Conservation (phyloP, 2,113 vertebrate species). For the Ptilorrhoa leucosticta region DNA sequence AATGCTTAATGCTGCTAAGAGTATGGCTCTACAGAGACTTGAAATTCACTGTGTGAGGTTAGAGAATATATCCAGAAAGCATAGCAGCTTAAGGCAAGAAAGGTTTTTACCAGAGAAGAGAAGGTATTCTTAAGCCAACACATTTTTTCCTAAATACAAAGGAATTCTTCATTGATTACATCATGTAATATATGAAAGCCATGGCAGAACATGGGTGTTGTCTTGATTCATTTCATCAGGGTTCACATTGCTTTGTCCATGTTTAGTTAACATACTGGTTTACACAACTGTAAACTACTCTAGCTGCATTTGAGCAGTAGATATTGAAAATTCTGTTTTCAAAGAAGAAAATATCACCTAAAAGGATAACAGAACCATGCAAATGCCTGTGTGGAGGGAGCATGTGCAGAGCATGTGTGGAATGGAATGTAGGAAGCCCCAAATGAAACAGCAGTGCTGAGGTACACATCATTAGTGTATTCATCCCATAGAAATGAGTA, state of each 20-base stretch:
- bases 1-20: not conserved
- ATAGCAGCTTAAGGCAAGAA: not conserved
- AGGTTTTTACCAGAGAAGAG: not conserved
- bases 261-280: not conserved
- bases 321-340: not conserved
- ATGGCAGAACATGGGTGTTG: rapidly evolving
- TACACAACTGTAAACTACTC: not conserved
- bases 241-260: not conserved
- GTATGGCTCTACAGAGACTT: not conserved
- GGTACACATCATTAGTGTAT: not conserved
- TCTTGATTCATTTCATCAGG: not conserved
- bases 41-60: not conserved
- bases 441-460: not conserved
- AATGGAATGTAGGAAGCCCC: not conserved
- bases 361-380: not conserved
- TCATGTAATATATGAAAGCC: not conserved
- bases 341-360: not conserved
- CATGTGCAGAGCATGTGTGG: not conserved
- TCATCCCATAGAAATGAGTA: not conserved
- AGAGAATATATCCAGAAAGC: not conserved
- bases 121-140: not conserved
- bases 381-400: not conserved
- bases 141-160: not conserved
- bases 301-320: not conserved
- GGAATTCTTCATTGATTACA: not conserved